These are phyloP conservation scores for Onthophagus sagittarius DNA, from an alignment of 2,888 invertebrate genomes.

Conservation along the genomic window DNA sequence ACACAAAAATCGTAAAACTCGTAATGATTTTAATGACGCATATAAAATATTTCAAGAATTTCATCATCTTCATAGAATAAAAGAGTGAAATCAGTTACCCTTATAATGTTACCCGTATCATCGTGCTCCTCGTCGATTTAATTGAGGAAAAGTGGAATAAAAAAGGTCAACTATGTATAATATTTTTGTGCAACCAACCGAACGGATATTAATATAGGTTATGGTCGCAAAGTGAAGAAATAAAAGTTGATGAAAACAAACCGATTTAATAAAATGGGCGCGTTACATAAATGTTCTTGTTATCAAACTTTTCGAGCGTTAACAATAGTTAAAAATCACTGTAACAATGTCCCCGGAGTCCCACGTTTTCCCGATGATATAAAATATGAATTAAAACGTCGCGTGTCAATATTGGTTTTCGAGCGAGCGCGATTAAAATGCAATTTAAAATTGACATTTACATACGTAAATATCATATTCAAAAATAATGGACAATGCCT, in stretches of 20 bases:
- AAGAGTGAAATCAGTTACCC: neutral
- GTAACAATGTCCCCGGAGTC: slow-evolving; percentile 4
- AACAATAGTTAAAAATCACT: neutral
- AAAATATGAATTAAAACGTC: slow-evolving; percentile 27
- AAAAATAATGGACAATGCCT: slow-evolving; percentile 27
- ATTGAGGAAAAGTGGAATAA: neutral
- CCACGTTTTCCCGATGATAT: slow-evolving; percentile 17
- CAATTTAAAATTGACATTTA: slow-evolving; percentile 28
- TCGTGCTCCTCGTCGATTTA: neutral
- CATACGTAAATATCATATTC: slow-evolving; percentile 27
- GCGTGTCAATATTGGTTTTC: slow-evolving; percentile 29
- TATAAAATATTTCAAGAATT: neutral
- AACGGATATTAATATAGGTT: neutral
- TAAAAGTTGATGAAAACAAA: too few relatives aligned
- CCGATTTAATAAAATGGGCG: too few relatives aligned
- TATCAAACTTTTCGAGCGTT: neutral
- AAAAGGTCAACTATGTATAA: neutral
- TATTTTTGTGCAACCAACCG: neutral
- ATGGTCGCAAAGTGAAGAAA: neutral
- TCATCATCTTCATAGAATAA: neutral
- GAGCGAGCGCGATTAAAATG: slow-evolving; percentile 28
- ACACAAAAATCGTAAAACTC: too few relatives aligned
- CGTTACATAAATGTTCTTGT: too few relatives aligned
- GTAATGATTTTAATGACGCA: neutral
- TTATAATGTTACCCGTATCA: neutral